These are phyloP conservation scores for Indicator indicator DNA, from an alignment of 2,113 vertebrate species.

Conservation along the genomic window DNA sequence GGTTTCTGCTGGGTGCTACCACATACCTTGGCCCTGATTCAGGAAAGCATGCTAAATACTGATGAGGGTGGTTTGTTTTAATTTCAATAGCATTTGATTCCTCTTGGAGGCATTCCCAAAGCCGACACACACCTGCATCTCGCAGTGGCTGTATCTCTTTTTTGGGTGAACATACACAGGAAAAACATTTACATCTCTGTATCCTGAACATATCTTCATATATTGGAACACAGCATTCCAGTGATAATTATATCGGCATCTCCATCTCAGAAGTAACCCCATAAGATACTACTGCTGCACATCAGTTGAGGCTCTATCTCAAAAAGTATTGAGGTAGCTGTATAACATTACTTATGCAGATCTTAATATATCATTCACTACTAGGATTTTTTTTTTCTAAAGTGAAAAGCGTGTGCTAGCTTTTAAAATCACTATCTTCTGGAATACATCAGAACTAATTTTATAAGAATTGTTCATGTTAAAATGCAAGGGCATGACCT, in stretches of 20 bases:
- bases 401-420: conserved; percentile 44
- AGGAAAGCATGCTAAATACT: conserved; percentile 29
- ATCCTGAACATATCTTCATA: neutral
- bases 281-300: neutral
- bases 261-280: neutral
- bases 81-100: conserved; percentile 45
- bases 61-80: conserved; percentile 38
- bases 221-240: neutral
- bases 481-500: conserved; percentile 73
- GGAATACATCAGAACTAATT: conserved; percentile 72
- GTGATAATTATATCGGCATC: neutral
- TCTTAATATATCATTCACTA: conserved; percentile 32
- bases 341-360: conserved; percentile 56
- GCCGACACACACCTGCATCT: conserved; percentile 54
- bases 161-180: neutral
- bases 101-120: conserved; percentile 50
- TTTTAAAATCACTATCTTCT: conserved; percentile 69
- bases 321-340: conserved; percentile 46
- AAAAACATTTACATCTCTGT: neutral
- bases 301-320: neutral
- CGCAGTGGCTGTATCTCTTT: neutral
- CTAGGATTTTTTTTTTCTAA: neutral
- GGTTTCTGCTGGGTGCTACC: neutral
- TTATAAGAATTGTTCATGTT: conserved; percentile 67
- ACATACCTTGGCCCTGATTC: conserved; percentile 16